Conservation (phyloP, 2,113 vertebrate genomes). For the Grantiella picta region DNA sequence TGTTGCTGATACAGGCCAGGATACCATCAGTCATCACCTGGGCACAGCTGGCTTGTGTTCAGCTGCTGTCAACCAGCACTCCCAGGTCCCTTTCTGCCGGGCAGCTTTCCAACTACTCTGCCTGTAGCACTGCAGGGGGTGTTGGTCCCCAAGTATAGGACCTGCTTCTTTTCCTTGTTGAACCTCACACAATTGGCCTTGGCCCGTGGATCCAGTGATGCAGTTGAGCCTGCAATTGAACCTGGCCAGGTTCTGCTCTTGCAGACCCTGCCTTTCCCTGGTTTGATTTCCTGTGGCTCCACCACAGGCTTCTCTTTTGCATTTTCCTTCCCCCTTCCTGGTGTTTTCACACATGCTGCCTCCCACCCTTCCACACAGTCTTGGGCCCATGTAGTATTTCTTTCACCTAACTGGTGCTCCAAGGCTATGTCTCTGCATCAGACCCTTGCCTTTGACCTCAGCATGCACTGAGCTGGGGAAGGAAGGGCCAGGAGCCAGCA, state of each 20-base stretch:
- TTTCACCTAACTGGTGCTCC: neutral
- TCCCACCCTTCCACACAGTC: neutral
- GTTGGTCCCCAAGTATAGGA: neutral
- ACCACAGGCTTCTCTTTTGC: neutral
- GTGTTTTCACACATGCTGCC: neutral
- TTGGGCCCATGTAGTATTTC: neutral
- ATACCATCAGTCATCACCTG: neutral
- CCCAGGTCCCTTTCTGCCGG: neutral
- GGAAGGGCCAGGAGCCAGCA: neutral
- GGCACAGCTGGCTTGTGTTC: neutral
- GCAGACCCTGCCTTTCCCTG: neutral
- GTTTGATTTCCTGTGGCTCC: neutral
- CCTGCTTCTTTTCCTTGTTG: neutral
- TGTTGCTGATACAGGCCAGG: neutral
- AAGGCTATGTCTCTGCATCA: neutral
- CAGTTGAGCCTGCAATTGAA: neutral
- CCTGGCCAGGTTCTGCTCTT: neutral
- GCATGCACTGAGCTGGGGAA: accelerated
- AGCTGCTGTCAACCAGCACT: accelerated
- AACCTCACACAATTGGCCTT: neutral
- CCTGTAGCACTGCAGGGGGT: accelerated
- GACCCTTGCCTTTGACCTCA: neutral
- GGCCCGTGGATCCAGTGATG: accelerated
- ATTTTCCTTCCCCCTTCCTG: neutral
- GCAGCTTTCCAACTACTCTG: neutral